These are phyloP conservation scores for Eupithecia centaureata DNA, from an alignment of 2,888 invertebrate genomes.

Conservation along the genomic window DNA sequence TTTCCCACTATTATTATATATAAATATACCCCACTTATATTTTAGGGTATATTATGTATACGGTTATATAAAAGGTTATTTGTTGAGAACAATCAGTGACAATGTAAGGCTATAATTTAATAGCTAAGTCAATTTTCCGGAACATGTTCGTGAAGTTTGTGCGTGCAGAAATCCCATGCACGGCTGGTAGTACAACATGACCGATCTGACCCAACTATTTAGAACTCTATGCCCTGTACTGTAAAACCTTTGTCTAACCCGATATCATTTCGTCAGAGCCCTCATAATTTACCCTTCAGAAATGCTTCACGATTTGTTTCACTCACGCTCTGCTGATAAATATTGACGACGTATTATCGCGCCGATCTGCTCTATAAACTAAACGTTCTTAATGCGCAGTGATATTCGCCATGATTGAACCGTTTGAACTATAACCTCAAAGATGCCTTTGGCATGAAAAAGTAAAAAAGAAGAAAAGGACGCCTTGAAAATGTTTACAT, in stretches of 20 bases:
- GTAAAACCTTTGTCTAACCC: constrained; percentile 34
- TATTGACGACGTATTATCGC: constrained; percentile 55
- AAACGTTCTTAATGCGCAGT: constrained; percentile 69
- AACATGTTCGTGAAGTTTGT: constrained; percentile 51
- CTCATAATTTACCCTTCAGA: constrained; percentile 39
- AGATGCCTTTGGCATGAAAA: constrained; percentile 65
- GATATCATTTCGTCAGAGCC: constrained; percentile 41
- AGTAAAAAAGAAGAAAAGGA: constrained; percentile 55
- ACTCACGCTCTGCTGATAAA: constrained; percentile 55
- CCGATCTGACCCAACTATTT: constrained; percentile 36
- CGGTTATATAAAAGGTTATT: too few species aligned
- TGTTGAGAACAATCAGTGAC: constrained; percentile 6
- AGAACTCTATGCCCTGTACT: constrained; percentile 42
- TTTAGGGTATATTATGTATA: too few species aligned
- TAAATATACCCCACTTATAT: too few species aligned
- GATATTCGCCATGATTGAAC: constrained; percentile 68
- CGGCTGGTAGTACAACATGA: constrained; percentile 45
- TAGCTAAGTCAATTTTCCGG: constrained; percentile 49
- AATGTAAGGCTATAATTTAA: constrained; percentile 27
- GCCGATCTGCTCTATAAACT: constrained; percentile 67
- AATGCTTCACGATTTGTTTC: constrained; percentile 52
- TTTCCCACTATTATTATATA: too few species aligned
- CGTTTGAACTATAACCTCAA: constrained; percentile 65
- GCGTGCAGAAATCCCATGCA: constrained; percentile 61
- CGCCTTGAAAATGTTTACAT: constrained; percentile 78